A percentile compares a stretch with the other conserved stretches of the same genome.
These are phyloP conservation scores for Hystrix cristata DNA, from an alignment of 2,113 vertebrate species.

Conservation along the genomic window DNA sequence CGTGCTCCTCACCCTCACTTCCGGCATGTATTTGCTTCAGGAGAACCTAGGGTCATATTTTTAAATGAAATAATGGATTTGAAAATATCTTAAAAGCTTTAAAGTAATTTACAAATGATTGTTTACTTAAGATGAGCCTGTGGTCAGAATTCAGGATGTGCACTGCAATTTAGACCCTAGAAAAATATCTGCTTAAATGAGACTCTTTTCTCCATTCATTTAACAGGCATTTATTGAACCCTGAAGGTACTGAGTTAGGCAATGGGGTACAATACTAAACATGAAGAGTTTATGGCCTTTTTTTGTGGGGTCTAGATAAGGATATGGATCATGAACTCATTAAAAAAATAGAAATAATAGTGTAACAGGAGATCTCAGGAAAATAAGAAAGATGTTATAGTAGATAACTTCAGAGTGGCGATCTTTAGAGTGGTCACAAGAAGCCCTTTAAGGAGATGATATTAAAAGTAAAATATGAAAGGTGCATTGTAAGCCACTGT, in stretches of 20 bases:
- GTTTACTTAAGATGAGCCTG: constrained; percentile 62
- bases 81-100: constrained; percentile 67
- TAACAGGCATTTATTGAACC: not conserved
- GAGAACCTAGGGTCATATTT: constrained; percentile 41
- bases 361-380: not conserved
- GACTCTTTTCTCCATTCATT: constrained; percentile 33
- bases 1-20: not conserved
- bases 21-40: not conserved
- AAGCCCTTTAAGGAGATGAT: not conserved
- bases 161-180: constrained; percentile 33
- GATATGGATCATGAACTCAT: not conserved
- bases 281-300: not conserved
- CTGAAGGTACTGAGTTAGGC: not conserved
- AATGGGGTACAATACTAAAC: not conserved
- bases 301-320: not conserved
- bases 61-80: constrained; percentile 69
- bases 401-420: not conserved
- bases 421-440: not conserved
- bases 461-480: not conserved
- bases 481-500: not conserved
- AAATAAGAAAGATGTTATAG: constrained; percentile 42
- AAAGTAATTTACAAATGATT: constrained; percentile 59
- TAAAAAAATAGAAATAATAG: constrained; percentile 44
- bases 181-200: constrained; percentile 62
- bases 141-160: constrained; percentile 39